phyloP scores from a whole-genome alignment of 2,888 invertebrate genomes.

The Ectemnius lituratus region DNA sequence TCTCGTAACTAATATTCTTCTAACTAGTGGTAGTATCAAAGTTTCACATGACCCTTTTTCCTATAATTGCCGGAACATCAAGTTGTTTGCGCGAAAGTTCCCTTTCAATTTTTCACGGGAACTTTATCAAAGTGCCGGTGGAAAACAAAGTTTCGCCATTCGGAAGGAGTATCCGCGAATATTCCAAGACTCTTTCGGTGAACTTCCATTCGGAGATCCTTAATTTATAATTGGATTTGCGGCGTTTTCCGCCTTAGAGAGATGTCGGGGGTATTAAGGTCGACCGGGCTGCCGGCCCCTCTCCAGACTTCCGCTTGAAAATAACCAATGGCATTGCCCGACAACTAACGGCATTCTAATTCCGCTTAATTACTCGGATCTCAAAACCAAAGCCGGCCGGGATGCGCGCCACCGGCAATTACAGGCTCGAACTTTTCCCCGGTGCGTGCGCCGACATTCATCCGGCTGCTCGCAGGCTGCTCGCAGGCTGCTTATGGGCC shows the following conservation, averaged over 20 bases:
- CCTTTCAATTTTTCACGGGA: constrained; percentile 2
- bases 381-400: constrained; percentile 1
- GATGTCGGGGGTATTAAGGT: constrained; percentile 46
- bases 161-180: constrained; percentile 32
- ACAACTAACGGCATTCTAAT: constrained; percentile 38
- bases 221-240: constrained; percentile 55
- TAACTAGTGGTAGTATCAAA: too few relatives aligned
- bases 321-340: constrained; percentile 45
- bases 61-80: constrained; percentile 3
- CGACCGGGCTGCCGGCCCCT: constrained; percentile 41
- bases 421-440: constrained; percentile 2
- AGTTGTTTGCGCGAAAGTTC: constrained; percentile 12
- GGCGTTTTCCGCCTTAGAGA: constrained; percentile 49
- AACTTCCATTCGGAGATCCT: constrained; percentile 46
- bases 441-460: constrained; percentile 8
- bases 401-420: background rate
- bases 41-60: background rate
- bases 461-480: background rate
- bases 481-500: background rate
- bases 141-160: constrained; percentile 42
- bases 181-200: constrained; percentile 32
- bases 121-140: constrained; percentile 17
- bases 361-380: constrained; percentile 37
- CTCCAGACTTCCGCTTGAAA: constrained; percentile 49
- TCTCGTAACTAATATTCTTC: too few relatives aligned